Evolutionary conservation across 2,888 invertebrate genomes (phyloP).

Genomic region (Apamea sordens): DNA sequence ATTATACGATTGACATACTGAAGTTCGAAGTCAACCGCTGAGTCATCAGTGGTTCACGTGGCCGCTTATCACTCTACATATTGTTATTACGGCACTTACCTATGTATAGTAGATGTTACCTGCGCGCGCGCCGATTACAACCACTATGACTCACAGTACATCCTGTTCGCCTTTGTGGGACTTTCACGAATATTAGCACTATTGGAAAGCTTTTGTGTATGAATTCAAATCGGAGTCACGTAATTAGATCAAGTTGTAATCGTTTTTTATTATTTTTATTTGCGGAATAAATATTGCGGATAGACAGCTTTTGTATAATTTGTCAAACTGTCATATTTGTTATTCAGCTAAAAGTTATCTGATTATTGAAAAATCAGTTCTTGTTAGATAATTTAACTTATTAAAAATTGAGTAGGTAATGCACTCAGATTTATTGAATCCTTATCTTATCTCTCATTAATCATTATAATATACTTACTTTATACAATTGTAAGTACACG

Average conservation of each 20-base stretch:
- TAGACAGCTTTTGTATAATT: too few relatives aligned
- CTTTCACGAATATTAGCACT: constrained; percentile 82
- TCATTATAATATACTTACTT: too few relatives aligned
- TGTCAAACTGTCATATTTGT: too few relatives aligned
- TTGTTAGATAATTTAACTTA: constrained; percentile 23
- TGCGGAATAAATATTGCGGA: too few relatives aligned
- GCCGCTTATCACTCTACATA: constrained; percentile 82
- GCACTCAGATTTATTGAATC: constrained; percentile 57
- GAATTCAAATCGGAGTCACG: constrained; percentile 19
- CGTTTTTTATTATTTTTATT: neutral
- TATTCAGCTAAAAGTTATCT: too few relatives aligned
- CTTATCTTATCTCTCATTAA: constrained; percentile 70
- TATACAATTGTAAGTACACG: constrained; percentile 60
- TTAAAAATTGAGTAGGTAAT: constrained; percentile 57
- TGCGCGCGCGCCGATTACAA: constrained; percentile 85
- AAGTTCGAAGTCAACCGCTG: constrained; percentile 71
- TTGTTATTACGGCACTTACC: constrained; percentile 75
- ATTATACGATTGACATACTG: constrained; percentile 53
- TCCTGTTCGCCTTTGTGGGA: constrained; percentile 86
- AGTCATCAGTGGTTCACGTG: constrained; percentile 86
- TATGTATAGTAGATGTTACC: constrained; percentile 82
- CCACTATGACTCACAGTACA: constrained; percentile 82
- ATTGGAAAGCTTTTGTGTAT: constrained; percentile 72
- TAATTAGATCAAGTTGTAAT: constrained; percentile 29
- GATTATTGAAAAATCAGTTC: too few relatives aligned